Conservation (phyloP, 2,113 vertebrate species). For the Callopanchax toddi region DNA sequence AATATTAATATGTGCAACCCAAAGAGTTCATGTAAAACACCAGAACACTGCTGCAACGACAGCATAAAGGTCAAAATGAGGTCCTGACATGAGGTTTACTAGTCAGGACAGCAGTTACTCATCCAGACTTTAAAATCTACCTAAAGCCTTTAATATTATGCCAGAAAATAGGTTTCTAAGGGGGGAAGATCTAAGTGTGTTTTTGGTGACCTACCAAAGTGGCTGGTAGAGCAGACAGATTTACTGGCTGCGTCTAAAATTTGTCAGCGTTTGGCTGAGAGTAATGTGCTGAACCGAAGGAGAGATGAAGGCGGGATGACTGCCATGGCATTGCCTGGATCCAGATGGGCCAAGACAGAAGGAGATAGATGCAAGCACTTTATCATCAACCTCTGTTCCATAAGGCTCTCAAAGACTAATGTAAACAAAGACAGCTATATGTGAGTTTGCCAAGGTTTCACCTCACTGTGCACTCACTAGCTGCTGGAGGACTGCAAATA, state of each 20-base stretch:
- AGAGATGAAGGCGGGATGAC: constrained; percentile 45
- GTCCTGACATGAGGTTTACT: background rate
- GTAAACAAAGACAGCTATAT: constrained; percentile 46
- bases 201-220: constrained; percentile 61
- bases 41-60: constrained; percentile 1
- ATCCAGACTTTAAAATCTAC: background rate
- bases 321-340: constrained; percentile 49
- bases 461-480: constrained; percentile 11
- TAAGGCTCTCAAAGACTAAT: constrained; percentile 52
- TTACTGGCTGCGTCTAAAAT: constrained; percentile 47
- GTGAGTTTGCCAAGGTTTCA: constrained; percentile 26
- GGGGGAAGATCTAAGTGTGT: constrained; percentile 17
- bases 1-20: constrained; percentile 43
- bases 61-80: background rate
- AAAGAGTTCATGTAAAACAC: constrained; percentile 2
- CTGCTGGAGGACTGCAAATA: constrained; percentile 4
- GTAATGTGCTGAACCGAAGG: constrained; percentile 51
- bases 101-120: background rate
- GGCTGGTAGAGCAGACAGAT: constrained; percentile 43
- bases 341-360: constrained; percentile 65
- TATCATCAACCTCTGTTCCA: constrained; percentile 53
- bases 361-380: constrained; percentile 52
- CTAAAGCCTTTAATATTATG: constrained; percentile 10
- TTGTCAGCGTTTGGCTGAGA: constrained; percentile 58
- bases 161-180: constrained; percentile 27